These are phyloP conservation scores for Synergus gifuensis DNA, from an alignment of 2,888 invertebrate species.

Conservation along the genomic window DNA sequence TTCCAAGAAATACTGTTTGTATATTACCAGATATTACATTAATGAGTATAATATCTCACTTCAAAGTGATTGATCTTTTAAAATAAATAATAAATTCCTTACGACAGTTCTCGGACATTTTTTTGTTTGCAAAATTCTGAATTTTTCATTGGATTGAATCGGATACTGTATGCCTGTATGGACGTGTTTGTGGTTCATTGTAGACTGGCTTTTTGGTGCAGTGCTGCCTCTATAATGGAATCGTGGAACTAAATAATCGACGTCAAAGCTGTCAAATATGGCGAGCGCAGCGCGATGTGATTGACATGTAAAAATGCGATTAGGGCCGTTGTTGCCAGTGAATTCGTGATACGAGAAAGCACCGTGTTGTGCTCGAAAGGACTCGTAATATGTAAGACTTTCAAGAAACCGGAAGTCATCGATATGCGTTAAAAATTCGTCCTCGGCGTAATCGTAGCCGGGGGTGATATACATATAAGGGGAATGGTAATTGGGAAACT, in stretches of 20 bases:
- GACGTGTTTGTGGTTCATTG: not conserved
- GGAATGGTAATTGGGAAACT: slow-evolving; percentile 78
- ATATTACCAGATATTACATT: too few species aligned
- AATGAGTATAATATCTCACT: too few species aligned
- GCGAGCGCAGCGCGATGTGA: slow-evolving; percentile 75
- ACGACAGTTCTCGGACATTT: too few species aligned
- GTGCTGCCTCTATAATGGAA: slow-evolving; percentile 69
- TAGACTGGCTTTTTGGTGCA: slow-evolving; percentile 16
- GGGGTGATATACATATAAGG: slow-evolving; percentile 52
- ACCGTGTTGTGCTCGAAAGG: slow-evolving; percentile 43
- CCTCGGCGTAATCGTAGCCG: slow-evolving; percentile 46
- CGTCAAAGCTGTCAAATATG: slow-evolving; percentile 80
- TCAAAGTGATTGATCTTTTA: too few species aligned
- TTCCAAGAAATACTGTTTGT: too few species aligned
- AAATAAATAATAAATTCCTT: too few species aligned
- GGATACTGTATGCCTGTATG: too few species aligned
- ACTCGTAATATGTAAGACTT: slow-evolving; percentile 40
- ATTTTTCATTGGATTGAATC: too few species aligned
- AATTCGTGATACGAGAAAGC: slow-evolving; percentile 52
- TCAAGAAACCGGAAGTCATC: slow-evolving; percentile 52
- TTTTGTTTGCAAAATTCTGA: too few species aligned
- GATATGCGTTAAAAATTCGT: slow-evolving; percentile 51
- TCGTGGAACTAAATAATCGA: slow-evolving; percentile 80
- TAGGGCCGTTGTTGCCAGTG: slow-evolving; percentile 47
- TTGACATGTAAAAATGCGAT: slow-evolving; percentile 65